A percentile compares a stretch with the other conserved stretches of the same genome.
Evolutionary conservation across 2,113 vertebrate genomes (phyloP).

Genomic region (Marcusenius ussheri): DNA sequence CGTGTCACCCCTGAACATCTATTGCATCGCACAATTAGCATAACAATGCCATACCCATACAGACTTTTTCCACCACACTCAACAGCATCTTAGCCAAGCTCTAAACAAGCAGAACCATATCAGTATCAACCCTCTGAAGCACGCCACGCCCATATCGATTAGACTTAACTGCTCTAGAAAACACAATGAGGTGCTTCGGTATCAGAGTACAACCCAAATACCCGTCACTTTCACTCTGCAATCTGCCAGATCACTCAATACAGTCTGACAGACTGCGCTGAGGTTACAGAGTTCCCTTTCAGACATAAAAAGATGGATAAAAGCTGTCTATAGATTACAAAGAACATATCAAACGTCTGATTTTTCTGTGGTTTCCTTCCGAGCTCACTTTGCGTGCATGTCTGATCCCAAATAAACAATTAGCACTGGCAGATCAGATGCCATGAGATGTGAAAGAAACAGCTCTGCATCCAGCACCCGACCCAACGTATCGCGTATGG

Average conservation of each 20-base stretch:
- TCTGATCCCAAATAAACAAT: neutral
- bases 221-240: neutral
- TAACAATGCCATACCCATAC: neutral
- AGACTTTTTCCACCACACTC: neutral
- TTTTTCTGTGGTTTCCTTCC: neutral
- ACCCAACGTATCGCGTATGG: neutral
- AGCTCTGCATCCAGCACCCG: neutral
- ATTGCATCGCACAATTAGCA: neutral
- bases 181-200: neutral
- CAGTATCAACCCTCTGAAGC: neutral
- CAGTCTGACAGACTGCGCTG: neutral
- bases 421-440: neutral
- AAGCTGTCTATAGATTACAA: neutral
- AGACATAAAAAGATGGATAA: neutral
- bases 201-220: conserved; percentile 1
- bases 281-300: neutral
- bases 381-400: neutral
- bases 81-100: neutral
- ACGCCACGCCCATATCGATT: neutral
- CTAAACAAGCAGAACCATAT: neutral
- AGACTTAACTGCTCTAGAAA: neutral
- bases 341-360: neutral
- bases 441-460: neutral
- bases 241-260: conserved; percentile 1
- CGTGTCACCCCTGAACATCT: neutral